Evolutionary conservation across 2,888 invertebrate species (phyloP).

Genomic region (Gandaritis pyraliata): DNA sequence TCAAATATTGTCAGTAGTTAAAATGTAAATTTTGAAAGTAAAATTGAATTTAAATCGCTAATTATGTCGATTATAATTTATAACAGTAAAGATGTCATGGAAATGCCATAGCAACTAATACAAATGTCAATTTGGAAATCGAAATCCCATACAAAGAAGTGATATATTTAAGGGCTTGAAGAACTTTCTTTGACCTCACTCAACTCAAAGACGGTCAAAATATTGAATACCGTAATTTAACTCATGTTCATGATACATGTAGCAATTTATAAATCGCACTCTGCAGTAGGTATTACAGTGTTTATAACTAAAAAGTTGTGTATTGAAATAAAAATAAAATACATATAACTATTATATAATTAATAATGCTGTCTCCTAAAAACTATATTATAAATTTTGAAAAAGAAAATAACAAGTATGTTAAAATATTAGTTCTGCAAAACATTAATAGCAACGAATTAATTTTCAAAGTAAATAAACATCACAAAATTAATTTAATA

Average conservation of each 20-base stretch:
- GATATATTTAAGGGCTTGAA: conserved; percentile 54
- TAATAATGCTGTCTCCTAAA: too few relatives aligned
- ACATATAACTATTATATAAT: too few relatives aligned
- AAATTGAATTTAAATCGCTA: conserved; percentile 43
- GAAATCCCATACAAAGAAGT: conserved; percentile 55
- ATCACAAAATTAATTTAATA: conserved; percentile 20
- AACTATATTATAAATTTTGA: too few relatives aligned
- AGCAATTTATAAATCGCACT: neutral
- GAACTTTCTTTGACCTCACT: conserved; percentile 61
- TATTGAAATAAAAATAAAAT: too few relatives aligned
- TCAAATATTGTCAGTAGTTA: neutral
- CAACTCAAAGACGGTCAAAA: conserved; percentile 39
- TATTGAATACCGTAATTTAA: conserved; percentile 13
- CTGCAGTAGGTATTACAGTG: too few relatives aligned
- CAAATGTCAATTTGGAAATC: conserved; percentile 62
- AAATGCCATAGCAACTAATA: conserved; percentile 59
- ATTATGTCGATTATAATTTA: conserved; percentile 50
- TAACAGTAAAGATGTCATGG: conserved; percentile 46
- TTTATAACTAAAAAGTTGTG: too few relatives aligned
- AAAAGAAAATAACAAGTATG: too few relatives aligned
- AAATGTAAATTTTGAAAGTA: conserved; percentile 31
- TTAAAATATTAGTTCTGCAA: neutral
- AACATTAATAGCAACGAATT: neutral
- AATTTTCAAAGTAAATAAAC: conserved; percentile 19
- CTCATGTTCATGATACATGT: conserved; percentile 10